phyloP scores from a whole-genome alignment of 2,888 invertebrate genomes.

The Pachymerium ferrugineum region DNA sequence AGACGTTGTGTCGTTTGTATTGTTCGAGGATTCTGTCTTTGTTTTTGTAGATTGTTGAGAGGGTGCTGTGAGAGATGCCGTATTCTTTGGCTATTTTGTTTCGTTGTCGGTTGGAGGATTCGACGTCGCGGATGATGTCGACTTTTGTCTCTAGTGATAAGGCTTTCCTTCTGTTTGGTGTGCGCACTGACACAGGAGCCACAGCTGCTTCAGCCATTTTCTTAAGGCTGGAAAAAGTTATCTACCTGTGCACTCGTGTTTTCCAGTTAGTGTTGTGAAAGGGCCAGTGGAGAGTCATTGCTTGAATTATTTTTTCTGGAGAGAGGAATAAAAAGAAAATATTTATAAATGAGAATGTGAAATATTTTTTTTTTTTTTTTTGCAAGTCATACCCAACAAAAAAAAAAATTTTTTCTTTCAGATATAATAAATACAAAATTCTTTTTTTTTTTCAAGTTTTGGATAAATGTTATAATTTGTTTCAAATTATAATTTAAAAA shows the following conservation, averaged over 20 bases:
- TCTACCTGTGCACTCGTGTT: neutral
- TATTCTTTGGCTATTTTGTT: constrained; percentile 31
- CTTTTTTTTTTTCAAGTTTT: too few relatives aligned
- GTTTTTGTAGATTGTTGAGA: constrained; percentile 32
- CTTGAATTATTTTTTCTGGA: neutral
- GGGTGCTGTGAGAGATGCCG: constrained; percentile 31
- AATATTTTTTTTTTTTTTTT: too few relatives aligned
- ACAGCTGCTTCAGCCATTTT: constrained; percentile 31
- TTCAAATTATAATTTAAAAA: too few relatives aligned
- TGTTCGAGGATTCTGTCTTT: constrained; percentile 29
- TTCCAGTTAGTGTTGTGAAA: neutral
- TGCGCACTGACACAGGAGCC: constrained; percentile 8
- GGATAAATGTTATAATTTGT: too few relatives aligned
- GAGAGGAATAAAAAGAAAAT: neutral
- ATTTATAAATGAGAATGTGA: too few relatives aligned
- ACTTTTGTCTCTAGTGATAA: constrained; percentile 29
- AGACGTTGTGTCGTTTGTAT: constrained; percentile 26
- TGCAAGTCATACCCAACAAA: too few relatives aligned
- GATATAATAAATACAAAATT: too few relatives aligned
- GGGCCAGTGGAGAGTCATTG: neutral
- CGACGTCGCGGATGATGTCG: constrained; percentile 25
- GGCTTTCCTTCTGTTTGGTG: constrained; percentile 31
- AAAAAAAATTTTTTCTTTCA: too few relatives aligned
- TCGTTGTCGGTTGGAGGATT: neutral
- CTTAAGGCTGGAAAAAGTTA: constrained; percentile 3